These are phyloP conservation scores for Protula sp. DNA, from an alignment of 2,888 invertebrate genomes.

Conservation along the genomic window DNA sequence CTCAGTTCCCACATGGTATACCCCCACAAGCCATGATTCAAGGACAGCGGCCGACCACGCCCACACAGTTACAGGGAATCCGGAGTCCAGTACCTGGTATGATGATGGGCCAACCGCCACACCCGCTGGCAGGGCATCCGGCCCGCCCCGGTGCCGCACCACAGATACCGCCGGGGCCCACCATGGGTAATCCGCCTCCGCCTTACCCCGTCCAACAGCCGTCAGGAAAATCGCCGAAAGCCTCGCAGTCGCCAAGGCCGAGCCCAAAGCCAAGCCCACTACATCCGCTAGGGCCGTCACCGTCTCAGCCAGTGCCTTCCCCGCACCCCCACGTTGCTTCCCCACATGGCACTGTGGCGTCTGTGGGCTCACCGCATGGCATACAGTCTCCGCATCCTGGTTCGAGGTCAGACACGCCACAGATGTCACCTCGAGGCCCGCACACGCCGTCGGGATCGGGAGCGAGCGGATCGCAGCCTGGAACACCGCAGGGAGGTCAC, in stretches of 20 bases:
- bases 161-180: neutral
- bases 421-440: slow-evolving; percentile 19
- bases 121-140: too few relatives aligned
- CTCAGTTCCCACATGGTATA: too few relatives aligned
- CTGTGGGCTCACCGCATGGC: slow-evolving; percentile 5
- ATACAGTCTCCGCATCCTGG: slow-evolving; percentile 6
- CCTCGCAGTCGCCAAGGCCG: slow-evolving; percentile 27
- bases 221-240: slow-evolving; percentile 32
- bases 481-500: slow-evolving; percentile 10
- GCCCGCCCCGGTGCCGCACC: too few relatives aligned
- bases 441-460: slow-evolving; percentile 3
- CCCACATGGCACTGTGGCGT: neutral
- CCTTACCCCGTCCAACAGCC: slow-evolving; percentile 52
- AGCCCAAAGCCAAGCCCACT: slow-evolving; percentile 6
- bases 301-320: neutral
- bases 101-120: slow-evolving; percentile 1
- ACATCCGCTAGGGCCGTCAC: slow-evolving; percentile 7
- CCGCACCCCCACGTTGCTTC: neutral
- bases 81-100: too few relatives aligned
- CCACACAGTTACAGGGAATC: too few relatives aligned
- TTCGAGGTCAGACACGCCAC: slow-evolving; percentile 21
- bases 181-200: slow-evolving; percentile 8
- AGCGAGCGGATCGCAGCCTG: slow-evolving; percentile 10
- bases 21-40: too few relatives aligned
- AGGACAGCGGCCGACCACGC: too few relatives aligned